Conservation (phyloP, 2,797 vertebrate species). For the Glyptemys insculpta region DNA sequence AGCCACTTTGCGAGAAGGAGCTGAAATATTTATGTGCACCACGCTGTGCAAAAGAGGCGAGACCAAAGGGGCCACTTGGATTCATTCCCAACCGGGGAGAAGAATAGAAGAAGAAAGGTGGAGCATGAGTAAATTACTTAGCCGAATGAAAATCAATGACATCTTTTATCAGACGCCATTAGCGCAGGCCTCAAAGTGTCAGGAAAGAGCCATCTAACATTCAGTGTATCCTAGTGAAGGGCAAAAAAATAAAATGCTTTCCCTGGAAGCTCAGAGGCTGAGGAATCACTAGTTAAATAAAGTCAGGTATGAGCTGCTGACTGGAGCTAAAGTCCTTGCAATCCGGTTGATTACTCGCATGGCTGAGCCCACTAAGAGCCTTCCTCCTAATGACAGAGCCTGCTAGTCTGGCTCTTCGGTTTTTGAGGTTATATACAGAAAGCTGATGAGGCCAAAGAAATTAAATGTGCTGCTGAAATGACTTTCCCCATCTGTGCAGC, state of each 20-base stretch:
- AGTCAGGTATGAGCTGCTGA: neutral
- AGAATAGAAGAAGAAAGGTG: neutral
- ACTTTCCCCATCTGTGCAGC: neutral
- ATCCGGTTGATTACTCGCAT: constrained; percentile 7
- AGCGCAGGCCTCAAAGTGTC: neutral
- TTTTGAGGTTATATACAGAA: constrained; percentile 24
- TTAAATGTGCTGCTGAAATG: neutral
- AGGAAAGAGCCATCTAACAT: constrained; percentile 27
- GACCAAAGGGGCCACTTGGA: neutral
- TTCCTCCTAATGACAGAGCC: neutral
- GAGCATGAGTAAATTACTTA: constrained; percentile 34
- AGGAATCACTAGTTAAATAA: constrained; percentile 22
- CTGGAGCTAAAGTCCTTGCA: neutral
- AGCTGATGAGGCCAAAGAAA: constrained; percentile 22
- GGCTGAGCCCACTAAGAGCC: neutral
- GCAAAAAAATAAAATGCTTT: neutral
- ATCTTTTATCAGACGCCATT: constrained; percentile 50
- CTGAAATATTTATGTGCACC: constrained; percentile 36
- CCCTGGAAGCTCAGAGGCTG: neutral
- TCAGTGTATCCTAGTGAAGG: neutral
- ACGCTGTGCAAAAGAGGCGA: neutral
- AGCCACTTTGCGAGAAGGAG: neutral
- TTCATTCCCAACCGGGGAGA: neutral
- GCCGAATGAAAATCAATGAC: constrained; percentile 48
- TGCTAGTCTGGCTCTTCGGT: neutral